Evolutionary conservation across 2,888 invertebrate genomes (phyloP).

Genomic region (Carabus problematicus): DNA sequence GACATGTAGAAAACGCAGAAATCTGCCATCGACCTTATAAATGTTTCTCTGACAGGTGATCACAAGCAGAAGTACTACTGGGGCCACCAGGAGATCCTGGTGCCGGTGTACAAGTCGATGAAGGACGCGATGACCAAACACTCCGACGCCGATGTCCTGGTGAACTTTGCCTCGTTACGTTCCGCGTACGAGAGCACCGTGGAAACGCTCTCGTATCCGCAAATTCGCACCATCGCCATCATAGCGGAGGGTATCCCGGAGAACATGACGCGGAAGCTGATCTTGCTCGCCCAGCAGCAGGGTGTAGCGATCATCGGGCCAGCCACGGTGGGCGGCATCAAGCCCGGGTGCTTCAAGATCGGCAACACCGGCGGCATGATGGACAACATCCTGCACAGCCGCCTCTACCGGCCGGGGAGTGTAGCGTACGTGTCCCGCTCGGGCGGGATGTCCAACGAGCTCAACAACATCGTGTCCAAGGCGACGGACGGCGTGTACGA

Average conservation of each 20-base stretch:
- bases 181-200: conserved; percentile 97
- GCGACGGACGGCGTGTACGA: conserved; percentile 97
- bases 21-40: too few species aligned
- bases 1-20: too few species aligned
- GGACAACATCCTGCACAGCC: conserved; percentile 97
- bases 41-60: conserved; percentile 68
- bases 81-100: conserved; percentile 96
- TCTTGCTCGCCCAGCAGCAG: conserved; percentile 82
- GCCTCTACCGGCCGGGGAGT: conserved; percentile 94
- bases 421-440: conserved; percentile 98
- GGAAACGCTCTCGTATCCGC: conserved; percentile 92
- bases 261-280: conserved; percentile 95
- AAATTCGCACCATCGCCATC: conserved; percentile 95
- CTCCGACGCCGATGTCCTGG: conserved; percentile 91
- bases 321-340: conserved; percentile 96
- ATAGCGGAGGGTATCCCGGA: conserved; percentile 99
- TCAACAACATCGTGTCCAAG: conserved; percentile 97
- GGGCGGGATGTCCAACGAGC: conserved; percentile 99
- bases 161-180: conserved; percentile 96
- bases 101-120: conserved; percentile 96
- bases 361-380: conserved; percentile 99
- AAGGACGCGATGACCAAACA: conserved; percentile 95
- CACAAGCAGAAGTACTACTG: conserved; percentile 99
- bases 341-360: conserved; percentile 99
- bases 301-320: conserved; percentile 69